Base-by-base conservation (phyloP, 1,140 invertebrate species). In the Geopemphigus sp. region DNA sequence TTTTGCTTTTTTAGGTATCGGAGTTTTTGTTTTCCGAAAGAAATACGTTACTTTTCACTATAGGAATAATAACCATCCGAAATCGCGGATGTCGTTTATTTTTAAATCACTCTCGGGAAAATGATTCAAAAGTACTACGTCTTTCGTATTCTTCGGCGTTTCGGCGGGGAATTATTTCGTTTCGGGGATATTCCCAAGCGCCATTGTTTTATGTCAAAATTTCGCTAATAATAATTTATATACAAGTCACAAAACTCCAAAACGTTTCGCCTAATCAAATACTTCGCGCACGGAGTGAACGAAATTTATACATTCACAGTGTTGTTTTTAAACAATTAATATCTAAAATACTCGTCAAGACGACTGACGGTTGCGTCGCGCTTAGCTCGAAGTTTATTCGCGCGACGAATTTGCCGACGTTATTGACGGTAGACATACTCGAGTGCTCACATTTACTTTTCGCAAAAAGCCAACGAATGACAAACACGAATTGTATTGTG, bases 61-160 rank as follows among this genome's bases (percentile, higher is more conserved):
- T 73, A 10, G 22, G 19, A 59, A 57, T 56, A 74, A 74, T 57
- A 74, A 74, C 24, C 29, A 56, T 74, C 11, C 14, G 26, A 32
- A 74, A 74, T 74, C 54, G 57, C 6, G 72, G 12, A 57, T 59
- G 29, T 57, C 54, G 29, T 74, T 39, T 32, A 74, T 45, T 57
- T 74, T 74, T 74, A 54, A 10, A 32, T 29, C 24, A 56, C 53
- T 74, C 24, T 0, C 1, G 54, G 53, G 72, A 74, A 74, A 54
- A 74, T 57, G 17, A 32, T 59, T 45, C 11, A n/a, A 47, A 74
- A 45, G 29, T n/a, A 59, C 11, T 6, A 45, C n/a, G 24, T 57
- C 1, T 22, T 68, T 47, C 64, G 11, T 68, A 68, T 68, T 47
- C 39, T 45, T 68, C 47, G 39, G n/a, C 22, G 6, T 24, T 14